Base-by-base conservation (phyloP, 2,113 vertebrate species). In the Dicerorhinus sumatrensis region DNA sequence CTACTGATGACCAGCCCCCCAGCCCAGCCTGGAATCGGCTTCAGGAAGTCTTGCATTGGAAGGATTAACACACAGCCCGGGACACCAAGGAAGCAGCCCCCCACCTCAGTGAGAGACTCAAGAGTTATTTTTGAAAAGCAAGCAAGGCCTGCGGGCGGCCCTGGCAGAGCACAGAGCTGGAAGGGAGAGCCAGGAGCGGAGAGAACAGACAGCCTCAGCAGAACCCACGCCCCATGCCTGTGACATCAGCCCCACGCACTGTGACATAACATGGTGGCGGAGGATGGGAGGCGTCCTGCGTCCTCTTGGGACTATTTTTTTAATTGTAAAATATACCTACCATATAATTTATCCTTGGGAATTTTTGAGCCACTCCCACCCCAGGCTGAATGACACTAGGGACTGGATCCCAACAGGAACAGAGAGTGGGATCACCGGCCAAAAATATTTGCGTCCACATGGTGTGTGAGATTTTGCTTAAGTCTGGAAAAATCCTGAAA, bases 61-160 rank as follows among this genome's bases (percentile, higher is more conserved):
- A 94, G 83, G 46, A 89, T 92, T 79, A 81, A 84, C 54, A 48
- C 83, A 75, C 62, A 83, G 87, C 84, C 80, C 7, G 5, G 91
- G 94, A 70, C 90, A 88, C 92, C 90, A 67, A 94, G 94, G 84
- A 97, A 97, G 92, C 94, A 96, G 83, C 88, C 89, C 94, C 84
- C 58, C 81, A 48, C 76, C 67, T 91, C 81, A 33, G 86, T 17
- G 95, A 91, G 92, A 89, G 87, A 89, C 83, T 91, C 83, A 6
- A 25, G 72, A 97, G 97, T 85, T 98, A 98, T 97, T 97, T 98
- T 97, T 97, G 96, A 97, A 96, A 97, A 93, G 95, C 95, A 62
- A 93, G 96, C 65, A 33, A 88, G 95, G 94, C 88, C 97, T 95
- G 96, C 94, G 21, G 97, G 97, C 93, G 67, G 95, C 97, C 97